Evolutionary conservation across 2,888 invertebrate genomes (phyloP), one percentile per base, ranked within the genome.

Genomic region (Leptopterna dolabrata): DNA sequence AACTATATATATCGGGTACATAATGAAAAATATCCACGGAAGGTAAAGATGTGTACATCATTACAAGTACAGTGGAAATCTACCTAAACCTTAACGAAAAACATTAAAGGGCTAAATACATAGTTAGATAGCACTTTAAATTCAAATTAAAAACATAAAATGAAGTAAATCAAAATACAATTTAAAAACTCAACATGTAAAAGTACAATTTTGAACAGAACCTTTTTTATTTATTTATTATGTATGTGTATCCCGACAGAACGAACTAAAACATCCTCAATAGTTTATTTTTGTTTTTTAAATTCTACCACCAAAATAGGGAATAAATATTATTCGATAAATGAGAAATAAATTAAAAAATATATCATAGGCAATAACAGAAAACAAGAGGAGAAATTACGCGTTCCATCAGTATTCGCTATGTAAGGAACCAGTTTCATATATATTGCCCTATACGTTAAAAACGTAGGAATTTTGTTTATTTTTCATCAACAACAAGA

Each of bases 381-480:
- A 63, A n/a, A 63, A 63, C 27, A 63, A 63, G 4, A 24, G 63
- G 63, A 24, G 19, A 19, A 63, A 63, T 24, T 63, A n/a, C n/a
- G 63, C 19, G 63, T 63, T 63, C 63, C 63, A 24, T 63, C 24
- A 51, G n/a, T 51, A 63, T 63, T 63, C 19, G 24, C 63, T 24
- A 63, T 29, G 73, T 73, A 73, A 73, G 73, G 73, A 73, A 73
- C 73, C 73, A 73, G 73, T 36, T 73, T 14, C 36, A 36, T 1
- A 9, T 0, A 27, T 71, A 71, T 71, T 71, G 71, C 71, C 71
- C 71, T 71, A 71, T 7, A 36, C 36, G 36, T 36, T 7, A 36
- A 36, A 47, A 36, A 36, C 36, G 36, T 36, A 36, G 36, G 7
- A 36, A 36, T 14, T 13, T 47, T 14, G 47, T 47, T 47, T 47